These are phyloP conservation scores for Drosophila hamatofila DNA, from an alignment of 2,888 invertebrate genomes.

Conservation along the genomic window DNA sequence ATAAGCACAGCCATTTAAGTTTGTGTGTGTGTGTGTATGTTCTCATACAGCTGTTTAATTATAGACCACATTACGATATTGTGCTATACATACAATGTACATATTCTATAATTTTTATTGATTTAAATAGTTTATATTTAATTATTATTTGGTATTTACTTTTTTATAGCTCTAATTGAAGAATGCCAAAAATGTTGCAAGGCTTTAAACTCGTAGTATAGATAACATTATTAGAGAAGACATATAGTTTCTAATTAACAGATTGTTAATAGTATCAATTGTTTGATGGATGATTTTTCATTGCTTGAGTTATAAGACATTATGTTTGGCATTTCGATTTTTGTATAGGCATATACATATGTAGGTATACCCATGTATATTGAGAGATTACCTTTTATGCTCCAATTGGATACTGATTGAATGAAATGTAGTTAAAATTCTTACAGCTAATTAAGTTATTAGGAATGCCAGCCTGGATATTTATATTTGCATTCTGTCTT, in stretches of 20 bases:
- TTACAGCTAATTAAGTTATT: no score
- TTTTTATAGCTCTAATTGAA: conserved; percentile 1
- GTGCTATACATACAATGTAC: neutral
- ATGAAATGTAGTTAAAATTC: no score
- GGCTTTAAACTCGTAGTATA: no score
- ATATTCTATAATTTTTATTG: neutral
- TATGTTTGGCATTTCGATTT: neutral
- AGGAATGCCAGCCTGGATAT: no score
- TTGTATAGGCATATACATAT: no score
- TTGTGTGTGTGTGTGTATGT: no score
- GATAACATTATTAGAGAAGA: neutral
- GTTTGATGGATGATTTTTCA: neutral
- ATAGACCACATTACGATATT: conserved; percentile 23
- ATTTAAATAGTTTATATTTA: neutral
- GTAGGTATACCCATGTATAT: no score
- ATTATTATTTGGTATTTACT: neutral
- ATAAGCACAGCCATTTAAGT: conserved; percentile 29
- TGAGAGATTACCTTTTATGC: no score
- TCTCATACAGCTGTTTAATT: neutral
- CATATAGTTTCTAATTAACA: conserved; percentile 4
- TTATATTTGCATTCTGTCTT: no score
- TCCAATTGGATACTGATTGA: no score
- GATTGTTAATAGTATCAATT: neutral
- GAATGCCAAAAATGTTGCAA: neutral
- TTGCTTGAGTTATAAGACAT: neutral